Base-by-base conservation (phyloP, 2,888 invertebrate species). In the Volucella zonaria region DNA sequence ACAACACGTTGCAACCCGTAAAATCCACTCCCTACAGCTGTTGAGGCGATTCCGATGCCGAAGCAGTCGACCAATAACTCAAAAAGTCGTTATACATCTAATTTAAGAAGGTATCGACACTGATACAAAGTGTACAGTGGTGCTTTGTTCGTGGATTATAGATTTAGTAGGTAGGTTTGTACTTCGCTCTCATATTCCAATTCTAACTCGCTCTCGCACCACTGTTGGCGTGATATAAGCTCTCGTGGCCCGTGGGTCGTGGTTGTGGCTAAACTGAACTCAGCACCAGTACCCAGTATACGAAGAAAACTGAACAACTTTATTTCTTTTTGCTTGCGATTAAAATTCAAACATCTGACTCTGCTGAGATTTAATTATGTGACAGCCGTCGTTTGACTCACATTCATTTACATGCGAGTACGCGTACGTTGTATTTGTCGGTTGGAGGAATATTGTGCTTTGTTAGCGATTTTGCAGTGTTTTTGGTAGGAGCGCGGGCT, bases 281-380 rank as follows among this genome's bases (percentile, higher is more conserved):
- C 66, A 40, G 11, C 10, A n/a, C 15, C 38, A 15, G 43, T 10
- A 42, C 40, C 15, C 43, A 23, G 52, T 31, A 56, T 54, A 66
- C 43, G 47, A 42, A 58, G 47, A 67, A 61, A 67, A 70, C 18
- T 58, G 56, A 75, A 75, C 54, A 64, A 74, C 51, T 58, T 67
- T 45, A 9, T 52, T 59, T 52, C 61, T 49, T 67, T 66, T 64
- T 71, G 54, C 78, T 70, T 76, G 74, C 70, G 70, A 76, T 77
- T 78, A 78, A 86, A 82, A 86, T 82, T 78, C 68, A 81, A 82
- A 78, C 82, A 78, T 81, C 82, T 23, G 73, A 68, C 68, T 70
- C 64, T 62, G 68, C 40, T 78, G 82, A 68, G 86, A 81, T 86
- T 86, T 86, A 86, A 86, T 86, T 77, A 86, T 86, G 86, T 82